Evolutionary conservation across 1,140 invertebrate species (phyloP), one percentile per base, ranked within the genome.

Genomic region (Zaprionus davidi): DNA sequence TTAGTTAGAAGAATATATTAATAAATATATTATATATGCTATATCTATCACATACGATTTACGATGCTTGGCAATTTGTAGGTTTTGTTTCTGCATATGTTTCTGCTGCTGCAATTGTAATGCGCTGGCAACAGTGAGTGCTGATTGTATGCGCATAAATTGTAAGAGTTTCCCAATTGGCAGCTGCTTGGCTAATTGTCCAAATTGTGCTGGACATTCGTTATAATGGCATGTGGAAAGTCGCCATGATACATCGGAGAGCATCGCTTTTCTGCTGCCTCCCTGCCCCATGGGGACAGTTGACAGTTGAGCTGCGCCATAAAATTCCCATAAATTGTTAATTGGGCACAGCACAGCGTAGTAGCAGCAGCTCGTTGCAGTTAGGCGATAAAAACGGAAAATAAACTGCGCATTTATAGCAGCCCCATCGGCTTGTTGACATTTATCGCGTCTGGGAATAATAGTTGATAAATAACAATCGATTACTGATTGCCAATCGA

Each of bases 121-220:
- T 87, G 77, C 34, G 60, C 17, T 70, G 46, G 78, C 53, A 17
- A 72, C 59, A 81, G 83, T 87, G 65, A 26, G 57, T 75, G 34
- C 69, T 69, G 44, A 76, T 81, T 72, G 63, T 85, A 82, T 88
- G 85, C 82, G 76, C 85, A 88, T 90, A 81, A 81, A 81, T 85
- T 83, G 55, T 36, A 22, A 28, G 28, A 17, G 65, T 57, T 38
- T 28, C 3, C 59, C 67, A 79, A 86, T 74, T 20, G 46, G 66
- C 46, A 51, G 46, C 73, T 72, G 74, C 3, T 15, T 51, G 44
- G 66, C 81, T 87, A 87, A 90, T 87, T 88, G 71, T 51, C 46
- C 6, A 51, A 51, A 51, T 51, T 51, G 46, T 51, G 67, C 65
- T 63, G 71, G 68, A 71, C 49, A 55, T 38, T 28, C 55, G 64